A percentile compares a stretch with the other conserved stretches of the same genome.
Evolutionary conservation across 2,888 invertebrate genomes (phyloP).

Genomic region (Netelia virgata): DNA sequence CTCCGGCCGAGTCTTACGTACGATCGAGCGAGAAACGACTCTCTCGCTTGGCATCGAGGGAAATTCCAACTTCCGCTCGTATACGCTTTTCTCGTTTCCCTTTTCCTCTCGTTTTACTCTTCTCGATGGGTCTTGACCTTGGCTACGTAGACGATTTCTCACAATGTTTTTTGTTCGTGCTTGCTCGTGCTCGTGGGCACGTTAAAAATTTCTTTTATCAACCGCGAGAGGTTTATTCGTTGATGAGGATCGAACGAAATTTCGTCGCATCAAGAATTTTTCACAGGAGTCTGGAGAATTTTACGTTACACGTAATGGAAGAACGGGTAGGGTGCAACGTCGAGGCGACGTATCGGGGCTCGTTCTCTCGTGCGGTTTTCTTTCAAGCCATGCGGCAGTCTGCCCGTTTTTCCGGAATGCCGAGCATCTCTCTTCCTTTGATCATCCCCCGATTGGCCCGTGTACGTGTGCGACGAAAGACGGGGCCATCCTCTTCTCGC

Average conservation of each 20-base stretch:
- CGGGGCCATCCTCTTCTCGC: conserved; percentile 17
- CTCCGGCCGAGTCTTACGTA: too few relatives aligned
- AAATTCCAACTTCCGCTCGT: too few relatives aligned
- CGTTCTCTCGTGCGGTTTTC: conserved; percentile 28
- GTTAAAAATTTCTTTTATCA: too few relatives aligned
- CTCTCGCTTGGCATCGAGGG: too few relatives aligned
- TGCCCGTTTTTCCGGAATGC: conserved; percentile 66
- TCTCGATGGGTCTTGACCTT: too few relatives aligned
- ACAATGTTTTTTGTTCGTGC: too few relatives aligned
- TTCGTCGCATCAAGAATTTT: conserved; percentile 59
- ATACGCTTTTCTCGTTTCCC: too few relatives aligned
- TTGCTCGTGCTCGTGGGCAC: too few relatives aligned
- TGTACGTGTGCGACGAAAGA: background rate
- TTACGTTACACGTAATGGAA: conserved; percentile 35
- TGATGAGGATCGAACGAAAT: background rate
- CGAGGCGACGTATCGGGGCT: conserved; percentile 1
- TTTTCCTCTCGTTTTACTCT: too few relatives aligned
- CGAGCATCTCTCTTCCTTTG: conserved; percentile 64
- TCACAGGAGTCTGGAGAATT: conserved; percentile 51
- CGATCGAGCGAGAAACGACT: too few relatives aligned
- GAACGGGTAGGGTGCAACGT: background rate
- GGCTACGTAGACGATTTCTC: too few relatives aligned
- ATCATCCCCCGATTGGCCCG: conserved; percentile 61
- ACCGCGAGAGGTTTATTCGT: too few relatives aligned
- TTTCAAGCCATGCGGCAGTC: conserved; percentile 11